A percentile compares a stretch with the other conserved stretches of the same genome.
Evolutionary conservation across 1,140 invertebrate species (phyloP).

Genomic region (Alviniconcha marisindica): DNA sequence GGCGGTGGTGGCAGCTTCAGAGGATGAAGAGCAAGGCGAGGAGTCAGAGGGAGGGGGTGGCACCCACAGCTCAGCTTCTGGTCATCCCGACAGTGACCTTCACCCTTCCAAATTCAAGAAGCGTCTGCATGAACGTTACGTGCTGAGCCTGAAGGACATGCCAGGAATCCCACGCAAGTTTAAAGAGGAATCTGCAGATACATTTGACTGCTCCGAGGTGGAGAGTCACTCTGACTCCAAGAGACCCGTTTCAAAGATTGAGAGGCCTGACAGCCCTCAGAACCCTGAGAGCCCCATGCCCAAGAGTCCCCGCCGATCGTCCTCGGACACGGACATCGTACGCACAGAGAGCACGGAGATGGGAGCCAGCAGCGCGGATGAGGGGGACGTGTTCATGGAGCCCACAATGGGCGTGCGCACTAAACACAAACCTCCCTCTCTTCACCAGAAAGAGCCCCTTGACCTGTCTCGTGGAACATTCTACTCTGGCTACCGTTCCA

Average conservation of each 20-base stretch:
- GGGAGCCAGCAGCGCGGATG: slow-evolving; percentile 47
- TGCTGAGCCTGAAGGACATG: slow-evolving; percentile 45
- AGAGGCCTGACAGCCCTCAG: slow-evolving; percentile 33
- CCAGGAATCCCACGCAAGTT: neutral
- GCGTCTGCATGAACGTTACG: slow-evolving; percentile 55
- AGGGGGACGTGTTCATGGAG: slow-evolving; percentile 60
- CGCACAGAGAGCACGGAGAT: slow-evolving; percentile 41
- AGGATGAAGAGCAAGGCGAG: slow-evolving; percentile 23
- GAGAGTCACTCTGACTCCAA: slow-evolving; percentile 1
- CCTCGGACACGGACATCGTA: slow-evolving; percentile 47
- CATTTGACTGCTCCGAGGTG: neutral
- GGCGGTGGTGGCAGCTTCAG: slow-evolving; percentile 6
- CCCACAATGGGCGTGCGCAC: slow-evolving; percentile 29
- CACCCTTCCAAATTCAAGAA: slow-evolving; percentile 57
- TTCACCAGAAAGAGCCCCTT: slow-evolving; percentile 50
- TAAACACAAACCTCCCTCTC: slow-evolving; percentile 40
- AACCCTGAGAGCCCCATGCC: slow-evolving; percentile 34
- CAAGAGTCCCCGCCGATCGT: slow-evolving; percentile 38
- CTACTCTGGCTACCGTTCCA: slow-evolving; percentile 23
- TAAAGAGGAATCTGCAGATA: slow-evolving; percentile 36
- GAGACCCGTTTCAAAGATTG: slow-evolving; percentile 36
- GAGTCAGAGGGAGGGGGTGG: slow-evolving; percentile 3
- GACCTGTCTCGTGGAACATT: slow-evolving; percentile 48
- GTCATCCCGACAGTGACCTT: slow-evolving; percentile 17
- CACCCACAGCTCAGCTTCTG: neutral